Evolutionary conservation across 2,797 vertebrate genomes (phyloP), one percentile per base, ranked within the genome.

Genomic region (Babyrousa celebensis): DNA sequence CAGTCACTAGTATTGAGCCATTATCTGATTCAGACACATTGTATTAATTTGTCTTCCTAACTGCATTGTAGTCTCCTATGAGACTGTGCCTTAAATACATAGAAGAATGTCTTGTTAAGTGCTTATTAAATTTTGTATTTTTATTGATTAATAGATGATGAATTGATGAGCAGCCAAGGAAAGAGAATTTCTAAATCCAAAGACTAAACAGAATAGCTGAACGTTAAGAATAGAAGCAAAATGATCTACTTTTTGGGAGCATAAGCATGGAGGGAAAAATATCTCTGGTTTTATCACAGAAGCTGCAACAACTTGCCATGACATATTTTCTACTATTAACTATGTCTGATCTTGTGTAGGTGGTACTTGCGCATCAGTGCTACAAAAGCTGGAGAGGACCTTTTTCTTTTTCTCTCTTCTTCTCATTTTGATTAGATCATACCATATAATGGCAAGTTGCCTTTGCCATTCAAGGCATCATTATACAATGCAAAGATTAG

Each of bases 191-290:
- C 58, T 90, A 9, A 43, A 85, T 11, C 14, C 6, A 29, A 25
- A 90, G 18, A 79, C 60, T 74, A 36, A 56, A 62, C 2, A 79
- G 88, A 63, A 72, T 10, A 29, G 36, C 11, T 83, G 11, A 43
- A 70, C 74, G 84, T 85, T 71, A 79, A 74, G n/a, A 74, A 71
- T 3, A 77, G 48, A 93, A 56, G 70, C 5, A 63, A 84, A 78
- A 18, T 71, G 78, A 72, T 84, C 78, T 86, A 27, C 8, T 78
- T 72, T 90, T 52, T 75, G 1, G 16, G 86, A 78, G 17, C 5
- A 60, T 83, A 56, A 62, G 3, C 36, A 54, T 58, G 9, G 18
- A 36, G 1, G 11, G 11, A 9, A 6, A 29, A 68, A 70, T 11
- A 67, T 68, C 6, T 63, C 12, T 60, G 25, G 32, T n/a, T 58